A percentile compares a stretch with the other conserved stretches of the same genome.
Conservation (phyloP, 2,888 invertebrate species). For the Mesochorus sp. region DNA sequence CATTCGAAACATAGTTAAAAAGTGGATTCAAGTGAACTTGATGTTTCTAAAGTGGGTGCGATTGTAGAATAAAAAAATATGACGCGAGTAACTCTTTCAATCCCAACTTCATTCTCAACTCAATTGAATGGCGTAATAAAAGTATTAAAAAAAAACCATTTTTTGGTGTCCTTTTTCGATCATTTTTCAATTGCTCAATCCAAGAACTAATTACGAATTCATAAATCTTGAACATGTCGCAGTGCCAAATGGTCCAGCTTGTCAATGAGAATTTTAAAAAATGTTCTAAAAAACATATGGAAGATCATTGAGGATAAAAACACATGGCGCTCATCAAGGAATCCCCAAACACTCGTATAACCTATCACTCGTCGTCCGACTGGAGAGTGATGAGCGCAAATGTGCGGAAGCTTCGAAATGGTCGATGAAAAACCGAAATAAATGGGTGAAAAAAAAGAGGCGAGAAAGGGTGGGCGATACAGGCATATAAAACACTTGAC, state of each 20-base stretch:
- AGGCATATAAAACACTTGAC: conserved; percentile 2
- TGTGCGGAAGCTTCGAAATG: neutral
- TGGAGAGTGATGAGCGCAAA: neutral
- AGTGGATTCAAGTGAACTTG: neutral
- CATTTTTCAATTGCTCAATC: too few species aligned
- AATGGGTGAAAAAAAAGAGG: neutral
- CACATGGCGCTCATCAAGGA: neutral
- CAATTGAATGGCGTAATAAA: too few species aligned
- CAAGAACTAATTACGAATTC: too few species aligned
- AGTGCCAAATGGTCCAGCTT: neutral
- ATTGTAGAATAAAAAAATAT: neutral
- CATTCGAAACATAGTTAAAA: neutral
- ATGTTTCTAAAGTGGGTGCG: neutral
- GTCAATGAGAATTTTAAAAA: neutral
- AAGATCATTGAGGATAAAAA: neutral
- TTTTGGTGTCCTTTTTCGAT: too few species aligned
- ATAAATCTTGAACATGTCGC: neutral
- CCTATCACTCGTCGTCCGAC: neutral
- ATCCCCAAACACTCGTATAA: neutral
- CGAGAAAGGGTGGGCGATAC: neutral
- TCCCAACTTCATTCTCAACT: too few species aligned
- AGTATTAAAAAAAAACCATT: neutral
- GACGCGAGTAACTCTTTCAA: too few species aligned
- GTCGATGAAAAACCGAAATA: neutral
- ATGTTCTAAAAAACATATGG: neutral